Conservation (phyloP, 2,888 invertebrate genomes). For the Eugnorisma glareosa region DNA sequence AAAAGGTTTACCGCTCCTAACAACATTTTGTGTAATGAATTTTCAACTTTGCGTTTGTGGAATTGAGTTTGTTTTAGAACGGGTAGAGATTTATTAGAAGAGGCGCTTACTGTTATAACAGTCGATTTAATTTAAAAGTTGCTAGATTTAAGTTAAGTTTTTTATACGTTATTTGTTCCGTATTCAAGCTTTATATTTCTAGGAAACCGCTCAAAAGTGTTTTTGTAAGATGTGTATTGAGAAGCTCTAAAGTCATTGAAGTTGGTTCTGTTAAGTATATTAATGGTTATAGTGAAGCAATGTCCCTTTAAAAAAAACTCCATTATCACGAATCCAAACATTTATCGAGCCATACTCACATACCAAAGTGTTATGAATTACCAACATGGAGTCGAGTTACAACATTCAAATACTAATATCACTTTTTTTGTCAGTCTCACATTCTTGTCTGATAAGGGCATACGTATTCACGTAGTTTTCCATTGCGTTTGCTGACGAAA, state of each 20-base stretch:
- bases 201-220: conserved; percentile 5
- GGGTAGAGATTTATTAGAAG: conserved; percentile 16
- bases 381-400: conserved; percentile 48
- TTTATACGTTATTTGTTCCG: conserved; percentile 34
- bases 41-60: conserved; percentile 42
- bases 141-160: conserved; percentile 28
- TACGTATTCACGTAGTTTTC: conserved; percentile 59
- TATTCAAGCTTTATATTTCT: conserved; percentile 18
- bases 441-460: conserved; percentile 65
- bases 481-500: conserved; percentile 65
- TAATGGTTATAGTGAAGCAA: conserved; percentile 10
- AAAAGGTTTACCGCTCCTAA: conserved; percentile 56
- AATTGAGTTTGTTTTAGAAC: conserved; percentile 39
- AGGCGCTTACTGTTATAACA: conserved; percentile 34
- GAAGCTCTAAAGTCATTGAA: conserved; percentile 35
- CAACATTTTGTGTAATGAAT: conserved; percentile 29
- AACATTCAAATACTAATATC: conserved; percentile 64
- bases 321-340: conserved; percentile 54
- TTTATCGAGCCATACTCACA: conserved; percentile 46
- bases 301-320: conserved; percentile 11
- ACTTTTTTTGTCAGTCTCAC: conserved; percentile 59
- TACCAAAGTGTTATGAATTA: conserved; percentile 46
- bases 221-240: conserved; percentile 16
- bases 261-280: conserved; percentile 13
- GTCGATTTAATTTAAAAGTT: conserved; percentile 48